Conservation (phyloP, 2,888 invertebrate genomes). For the Drosophila testacea region DNA sequence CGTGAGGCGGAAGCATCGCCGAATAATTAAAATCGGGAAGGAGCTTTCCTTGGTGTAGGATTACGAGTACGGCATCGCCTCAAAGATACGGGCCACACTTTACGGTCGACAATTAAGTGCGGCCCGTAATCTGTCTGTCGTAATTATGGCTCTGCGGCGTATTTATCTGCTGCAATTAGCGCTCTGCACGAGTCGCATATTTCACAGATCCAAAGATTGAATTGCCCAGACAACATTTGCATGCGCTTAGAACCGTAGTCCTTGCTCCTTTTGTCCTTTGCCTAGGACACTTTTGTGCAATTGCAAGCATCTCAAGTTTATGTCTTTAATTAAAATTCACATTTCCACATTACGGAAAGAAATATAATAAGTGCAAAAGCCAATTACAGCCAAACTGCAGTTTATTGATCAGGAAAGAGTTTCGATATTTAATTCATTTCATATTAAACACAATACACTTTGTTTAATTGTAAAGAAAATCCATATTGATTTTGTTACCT, state of each 20-base stretch:
- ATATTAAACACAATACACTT: too few species aligned
- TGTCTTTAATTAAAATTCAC: conserved; percentile 56
- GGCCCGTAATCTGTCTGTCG: conserved; percentile 78
- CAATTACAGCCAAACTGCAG: conserved; percentile 1
- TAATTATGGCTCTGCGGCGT: conserved; percentile 79
- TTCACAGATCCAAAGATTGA: conserved; percentile 73
- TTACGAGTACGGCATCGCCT: conserved; percentile 36
- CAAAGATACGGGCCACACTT: conserved; percentile 67
- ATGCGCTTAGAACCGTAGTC: conserved; percentile 50
- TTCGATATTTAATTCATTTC: not conserved
- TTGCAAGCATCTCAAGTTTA: conserved; percentile 34
- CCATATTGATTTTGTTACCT: too few species aligned
- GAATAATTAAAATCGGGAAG: conserved; percentile 80
- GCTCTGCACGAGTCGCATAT: conserved; percentile 70
- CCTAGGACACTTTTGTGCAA: not conserved
- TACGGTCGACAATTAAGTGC: conserved; percentile 80
- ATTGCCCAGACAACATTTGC: conserved; percentile 63
- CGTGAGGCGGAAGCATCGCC: conserved; percentile 40
- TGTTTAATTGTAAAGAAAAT: too few species aligned
- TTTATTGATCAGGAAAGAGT: conserved; percentile 14
- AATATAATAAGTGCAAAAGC: conserved; percentile 1
- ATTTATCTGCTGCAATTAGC: conserved; percentile 82
- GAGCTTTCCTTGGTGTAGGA: conserved; percentile 39
- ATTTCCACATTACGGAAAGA: not conserved
- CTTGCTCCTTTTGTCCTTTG: conserved; percentile 1